phyloP scores from a whole-genome alignment of 2,797 vertebrate genomes.

The Enteromius unitaeniatus region DNA sequence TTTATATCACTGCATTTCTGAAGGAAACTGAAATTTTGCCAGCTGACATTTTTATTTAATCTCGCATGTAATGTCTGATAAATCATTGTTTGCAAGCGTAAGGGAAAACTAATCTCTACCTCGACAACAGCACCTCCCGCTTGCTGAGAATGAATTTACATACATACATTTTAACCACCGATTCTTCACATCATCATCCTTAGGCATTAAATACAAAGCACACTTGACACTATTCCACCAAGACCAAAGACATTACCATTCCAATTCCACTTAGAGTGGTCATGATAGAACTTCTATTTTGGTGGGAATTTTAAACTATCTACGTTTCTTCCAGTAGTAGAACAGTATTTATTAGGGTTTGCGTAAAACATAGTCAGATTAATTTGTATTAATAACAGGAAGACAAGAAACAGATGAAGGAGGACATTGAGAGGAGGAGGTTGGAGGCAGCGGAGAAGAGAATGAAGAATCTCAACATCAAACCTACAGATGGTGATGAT shows the following conservation, averaged over 20 bases:
- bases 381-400: slow-evolving; percentile 69
- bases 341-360: background rate
- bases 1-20: no score
- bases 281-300: background rate
- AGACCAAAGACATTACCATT: background rate
- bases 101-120: no score
- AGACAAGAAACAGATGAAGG: slow-evolving; percentile 79
- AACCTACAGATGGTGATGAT: slow-evolving; percentile 73
- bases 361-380: background rate
- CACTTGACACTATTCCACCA: background rate
- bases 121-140: no score
- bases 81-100: no score
- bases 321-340: background rate
- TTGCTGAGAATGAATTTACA: no score
- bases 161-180: no score
- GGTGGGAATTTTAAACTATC: background rate
- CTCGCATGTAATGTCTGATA: no score
- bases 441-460: slow-evolving; percentile 78
- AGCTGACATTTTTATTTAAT: no score
- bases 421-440: slow-evolving; percentile 78
- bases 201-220: no score
- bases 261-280: background rate
- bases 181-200: no score
- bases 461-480: slow-evolving; percentile 75
- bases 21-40: no score